Percentiles rank a stretch among this genome's conserved stretches.
Evolutionary conservation across 2,797 vertebrate genomes (phyloP).

Genomic region (Philypnodon macrostomus): DNA sequence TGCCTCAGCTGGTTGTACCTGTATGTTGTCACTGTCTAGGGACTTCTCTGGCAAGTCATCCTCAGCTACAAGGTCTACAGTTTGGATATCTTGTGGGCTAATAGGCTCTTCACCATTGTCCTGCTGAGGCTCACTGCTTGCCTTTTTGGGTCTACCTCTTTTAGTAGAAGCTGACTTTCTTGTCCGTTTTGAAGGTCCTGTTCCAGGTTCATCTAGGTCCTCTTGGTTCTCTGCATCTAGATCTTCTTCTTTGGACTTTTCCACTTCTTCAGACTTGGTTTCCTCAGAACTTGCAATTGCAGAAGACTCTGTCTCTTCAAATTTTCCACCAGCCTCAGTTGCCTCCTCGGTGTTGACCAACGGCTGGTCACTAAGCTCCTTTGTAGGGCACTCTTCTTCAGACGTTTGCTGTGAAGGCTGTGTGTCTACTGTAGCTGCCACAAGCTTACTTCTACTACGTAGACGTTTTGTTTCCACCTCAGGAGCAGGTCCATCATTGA

Average conservation of each 20-base stretch:
- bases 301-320: not conserved
- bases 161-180: conserved; percentile 7
- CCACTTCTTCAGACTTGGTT: not conserved
- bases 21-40: not conserved
- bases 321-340: no score
- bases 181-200: conserved; percentile 21
- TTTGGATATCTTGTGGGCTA: conserved; percentile 32
- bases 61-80: no score
- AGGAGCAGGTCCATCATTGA: no score
- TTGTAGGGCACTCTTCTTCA: not conserved
- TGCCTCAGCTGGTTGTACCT: not conserved
- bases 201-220: conserved; percentile 8
- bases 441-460: no score
- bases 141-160: conserved; percentile 12
- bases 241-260: not conserved
- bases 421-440: no score
- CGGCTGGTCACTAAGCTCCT: not conserved
- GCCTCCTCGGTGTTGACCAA: not conserved
- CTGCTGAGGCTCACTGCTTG: not conserved
- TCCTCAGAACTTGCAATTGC: conserved; percentile 5
- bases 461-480: no score
- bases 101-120: conserved; percentile 1
- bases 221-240: not conserved
- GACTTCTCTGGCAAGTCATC: conserved; percentile 2
- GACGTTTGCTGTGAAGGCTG: no score